Evolutionary conservation across 2,797 vertebrate genomes (phyloP).

Genomic region (Enteromius treurensis): DNA sequence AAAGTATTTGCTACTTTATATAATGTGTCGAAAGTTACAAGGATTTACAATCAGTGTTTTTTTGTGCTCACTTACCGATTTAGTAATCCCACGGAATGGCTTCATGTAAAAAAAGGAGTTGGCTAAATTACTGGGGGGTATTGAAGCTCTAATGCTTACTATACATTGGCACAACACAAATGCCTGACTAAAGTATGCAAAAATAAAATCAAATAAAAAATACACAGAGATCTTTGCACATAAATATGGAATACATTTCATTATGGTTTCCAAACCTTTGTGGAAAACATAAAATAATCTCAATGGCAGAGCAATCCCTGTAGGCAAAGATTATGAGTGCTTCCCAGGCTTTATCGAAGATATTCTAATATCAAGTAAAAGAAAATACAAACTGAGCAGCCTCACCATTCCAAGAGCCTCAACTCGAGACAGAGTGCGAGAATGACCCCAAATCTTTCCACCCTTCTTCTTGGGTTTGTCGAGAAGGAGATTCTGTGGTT

Average conservation of each 20-base stretch:
- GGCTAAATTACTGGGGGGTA: constrained; percentile 61
- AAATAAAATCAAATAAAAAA: background rate
- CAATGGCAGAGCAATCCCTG: background rate
- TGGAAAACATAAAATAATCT: constrained; percentile 6
- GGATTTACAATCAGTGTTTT: constrained; percentile 28
- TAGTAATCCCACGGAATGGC: constrained; percentile 80
- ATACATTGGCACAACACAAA: constrained; percentile 20
- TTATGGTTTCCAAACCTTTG: constrained; percentile 22
- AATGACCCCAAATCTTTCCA: constrained; percentile 78
- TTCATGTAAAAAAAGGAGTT: constrained; percentile 70
- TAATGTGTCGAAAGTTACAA: background rate
- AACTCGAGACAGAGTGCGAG: constrained; percentile 77
- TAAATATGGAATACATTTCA: constrained; percentile 3
- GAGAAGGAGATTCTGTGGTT: constrained; percentile 77
- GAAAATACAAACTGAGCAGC: constrained; percentile 19
- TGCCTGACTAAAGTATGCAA: background rate
- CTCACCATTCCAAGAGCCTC: constrained; percentile 79
- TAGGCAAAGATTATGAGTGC: background rate
- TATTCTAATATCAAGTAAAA: constrained; percentile 1
- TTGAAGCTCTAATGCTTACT: constrained; percentile 50
- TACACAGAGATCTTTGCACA: constrained; percentile 4
- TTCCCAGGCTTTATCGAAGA: background rate
- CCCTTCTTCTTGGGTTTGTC: constrained; percentile 81
- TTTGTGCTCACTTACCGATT: constrained; percentile 77
- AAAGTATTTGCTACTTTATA: background rate